These are phyloP conservation scores for Heterocephalus glaber DNA, from an alignment of 2,113 vertebrate genomes.

Conservation along the genomic window DNA sequence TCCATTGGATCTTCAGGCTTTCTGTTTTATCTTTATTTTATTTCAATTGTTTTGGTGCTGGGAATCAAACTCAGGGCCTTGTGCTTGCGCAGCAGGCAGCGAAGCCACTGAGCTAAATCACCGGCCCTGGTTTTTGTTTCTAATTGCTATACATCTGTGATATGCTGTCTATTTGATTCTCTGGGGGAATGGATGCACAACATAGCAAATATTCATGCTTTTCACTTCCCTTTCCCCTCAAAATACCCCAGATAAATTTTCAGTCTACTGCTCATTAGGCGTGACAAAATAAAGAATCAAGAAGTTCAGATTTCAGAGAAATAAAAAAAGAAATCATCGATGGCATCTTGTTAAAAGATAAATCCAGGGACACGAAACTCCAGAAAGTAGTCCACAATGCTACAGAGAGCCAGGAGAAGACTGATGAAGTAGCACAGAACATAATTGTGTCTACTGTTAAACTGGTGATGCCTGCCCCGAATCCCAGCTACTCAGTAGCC, in stretches of 20 bases:
- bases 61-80: no score
- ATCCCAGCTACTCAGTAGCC: background rate
- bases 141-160: background rate
- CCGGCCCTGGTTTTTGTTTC: no score
- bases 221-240: background rate
- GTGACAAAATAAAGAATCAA: background rate
- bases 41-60: no score
- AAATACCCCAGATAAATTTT: background rate
- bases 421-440: accelerated
- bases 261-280: background rate
- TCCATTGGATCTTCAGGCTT: no score
- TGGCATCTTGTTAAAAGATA: background rate
- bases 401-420: accelerated
- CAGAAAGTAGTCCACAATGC: accelerated
- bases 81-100: no score
- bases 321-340: accelerated
- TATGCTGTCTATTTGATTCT: background rate
- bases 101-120: no score
- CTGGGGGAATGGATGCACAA: background rate
- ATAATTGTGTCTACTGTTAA: background rate
- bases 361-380: background rate
- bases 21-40: no score
- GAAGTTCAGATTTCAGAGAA: background rate
- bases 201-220: no score
- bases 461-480: accelerated